Evolutionary conservation across 1,140 invertebrate genomes (phyloP), one percentile per base, ranked within the genome.

Genomic region (Vanessa atalanta): DNA sequence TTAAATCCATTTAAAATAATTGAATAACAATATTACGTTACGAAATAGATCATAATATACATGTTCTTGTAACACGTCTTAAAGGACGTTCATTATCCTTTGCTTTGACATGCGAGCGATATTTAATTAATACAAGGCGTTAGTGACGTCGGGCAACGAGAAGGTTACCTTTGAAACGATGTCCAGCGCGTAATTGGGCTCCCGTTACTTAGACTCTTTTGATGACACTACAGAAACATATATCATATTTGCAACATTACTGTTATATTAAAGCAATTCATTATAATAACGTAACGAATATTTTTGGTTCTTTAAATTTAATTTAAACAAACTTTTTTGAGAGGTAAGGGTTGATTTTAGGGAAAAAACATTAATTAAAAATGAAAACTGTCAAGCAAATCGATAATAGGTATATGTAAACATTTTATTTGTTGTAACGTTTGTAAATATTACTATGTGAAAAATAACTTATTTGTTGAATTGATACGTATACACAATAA

Each of bases 41-140:
- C 63, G 64, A 70, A 68, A 67, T 72, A 31, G 51, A 31, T 67
- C 70, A 66, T 20, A 43, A 43, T 43, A 43, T 43, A 68, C 26
- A 74, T 74, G 70, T 76, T 76, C 74, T 61, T 65, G 75, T 73
- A 61, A 72, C 63, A 65, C 75, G 72, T 79, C 77, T 81, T 78
- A 73, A 73, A 84, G 80, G 83, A 84, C 77, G 82, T 83, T 87
- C 82, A 86, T 88, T 88, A 88, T 77, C 61, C 64, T 86, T 31
- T 85, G 79, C 84, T 87, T 86, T 89, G 87, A 84, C 84, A 89
- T 72, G 80, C 71, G 83, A 88, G 80, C 77, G 73, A 51, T 80
- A 79, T 75, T 85, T 87, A 88, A 87, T 88, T 88, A 86, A 85
- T 81, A 72, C 76, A 75, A 80, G 75, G 75, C 47, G 53, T 57